A percentile compares a stretch with the other conserved stretches of the same genome.
phyloP scores from a whole-genome alignment of 2,888 invertebrate species.

The Toxonevra muliebris region DNA sequence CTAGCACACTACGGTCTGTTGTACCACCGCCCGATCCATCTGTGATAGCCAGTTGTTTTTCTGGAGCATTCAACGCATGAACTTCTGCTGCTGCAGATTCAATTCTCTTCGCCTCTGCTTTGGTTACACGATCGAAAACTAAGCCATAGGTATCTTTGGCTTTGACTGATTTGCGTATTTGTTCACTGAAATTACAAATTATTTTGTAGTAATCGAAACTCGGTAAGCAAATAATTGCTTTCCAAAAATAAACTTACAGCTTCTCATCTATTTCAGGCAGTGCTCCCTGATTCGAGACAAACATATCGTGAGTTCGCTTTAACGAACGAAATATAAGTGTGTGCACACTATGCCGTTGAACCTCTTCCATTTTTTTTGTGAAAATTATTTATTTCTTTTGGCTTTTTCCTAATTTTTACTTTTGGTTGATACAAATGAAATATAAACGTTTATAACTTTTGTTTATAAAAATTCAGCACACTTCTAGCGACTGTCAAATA shows the following conservation, averaged over 20 bases:
- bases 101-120: slow-evolving; percentile 50
- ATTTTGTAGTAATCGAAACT: neutral
- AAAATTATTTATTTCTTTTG: neutral
- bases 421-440: no score
- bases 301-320: slow-evolving; percentile 98
- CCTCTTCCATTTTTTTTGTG: slow-evolving; percentile 72
- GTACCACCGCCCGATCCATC: slow-evolving; percentile 44
- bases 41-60: slow-evolving; percentile 51
- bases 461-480: neutral
- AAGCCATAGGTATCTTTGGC: slow-evolving; percentile 86
- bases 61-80: slow-evolving; percentile 29
- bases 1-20: neutral
- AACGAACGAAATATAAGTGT: slow-evolving; percentile 95
- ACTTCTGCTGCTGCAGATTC: slow-evolving; percentile 24
- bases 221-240: slow-evolving; percentile 23
- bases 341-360: slow-evolving; percentile 96
- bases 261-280: slow-evolving; percentile 85
- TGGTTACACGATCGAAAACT: slow-evolving; percentile 80
- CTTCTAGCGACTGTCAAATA: neutral
- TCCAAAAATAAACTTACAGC: slow-evolving; percentile 70
- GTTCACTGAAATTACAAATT: slow-evolving; percentile 70
- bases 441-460: neutral
- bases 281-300: slow-evolving; percentile 87
- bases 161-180: slow-evolving; percentile 77
- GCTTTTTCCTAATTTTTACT: slow-evolving; percentile 1